phyloP scores from a whole-genome alignment of 2,888 invertebrate genomes.

The Chymomyza caudatula region DNA sequence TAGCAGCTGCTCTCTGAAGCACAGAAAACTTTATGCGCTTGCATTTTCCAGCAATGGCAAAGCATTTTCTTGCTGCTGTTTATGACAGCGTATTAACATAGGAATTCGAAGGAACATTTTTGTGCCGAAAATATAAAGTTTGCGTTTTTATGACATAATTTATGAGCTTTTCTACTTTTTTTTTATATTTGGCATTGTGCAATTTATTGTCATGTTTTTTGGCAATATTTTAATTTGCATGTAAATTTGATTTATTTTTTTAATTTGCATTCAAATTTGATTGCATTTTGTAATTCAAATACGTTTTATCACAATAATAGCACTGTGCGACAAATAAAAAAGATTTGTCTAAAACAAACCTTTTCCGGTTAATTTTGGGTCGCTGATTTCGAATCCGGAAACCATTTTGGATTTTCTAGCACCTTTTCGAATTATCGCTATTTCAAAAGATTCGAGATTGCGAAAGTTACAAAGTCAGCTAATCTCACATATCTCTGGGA shows the following conservation, averaged over 20 bases:
- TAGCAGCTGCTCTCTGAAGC: neutral
- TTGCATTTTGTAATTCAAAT: neutral
- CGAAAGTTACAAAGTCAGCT: too few relatives aligned
- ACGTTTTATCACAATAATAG: neutral
- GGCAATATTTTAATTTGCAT: conserved; percentile 8
- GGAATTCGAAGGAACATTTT: neutral
- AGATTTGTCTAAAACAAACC: too few relatives aligned
- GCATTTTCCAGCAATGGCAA: neutral
- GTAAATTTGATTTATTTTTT: conserved; percentile 21
- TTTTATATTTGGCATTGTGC: conserved; percentile 20
- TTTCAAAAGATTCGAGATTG: too few relatives aligned
- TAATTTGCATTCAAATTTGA: conserved; percentile 63
- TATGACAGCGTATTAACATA: neutral
- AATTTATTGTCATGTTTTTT: conserved; percentile 5
- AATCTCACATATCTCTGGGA: too few relatives aligned
- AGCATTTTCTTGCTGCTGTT: conserved; percentile 15
- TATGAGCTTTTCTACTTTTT: conserved; percentile 6
- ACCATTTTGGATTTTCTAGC: too few relatives aligned
- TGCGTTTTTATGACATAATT: conserved; percentile 50
- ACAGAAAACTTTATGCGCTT: neutral
- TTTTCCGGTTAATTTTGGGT: too few relatives aligned
- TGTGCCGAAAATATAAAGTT: conserved; percentile 19
- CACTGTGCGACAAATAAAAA: too few relatives aligned
- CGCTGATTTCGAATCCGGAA: too few relatives aligned
- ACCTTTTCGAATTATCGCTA: too few relatives aligned